Evolutionary conservation across 2,888 invertebrate species (phyloP).

Genomic region (Pycnomerus fuliginosus): DNA sequence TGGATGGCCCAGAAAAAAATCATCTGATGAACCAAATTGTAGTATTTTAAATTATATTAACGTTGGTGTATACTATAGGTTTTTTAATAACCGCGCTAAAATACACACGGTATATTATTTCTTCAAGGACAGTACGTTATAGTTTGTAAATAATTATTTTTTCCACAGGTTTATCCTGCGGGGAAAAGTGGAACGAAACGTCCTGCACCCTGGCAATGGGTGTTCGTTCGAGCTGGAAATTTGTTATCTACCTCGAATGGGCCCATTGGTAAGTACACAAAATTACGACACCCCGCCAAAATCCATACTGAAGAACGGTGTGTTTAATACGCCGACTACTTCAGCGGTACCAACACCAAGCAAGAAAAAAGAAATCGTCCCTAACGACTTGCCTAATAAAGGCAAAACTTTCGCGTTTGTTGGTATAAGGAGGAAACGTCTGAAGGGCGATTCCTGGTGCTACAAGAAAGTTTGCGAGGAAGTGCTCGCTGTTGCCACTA

Average conservation of each 20-base stretch:
- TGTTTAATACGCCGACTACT: slow-evolving; percentile 11
- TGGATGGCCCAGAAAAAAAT: no score
- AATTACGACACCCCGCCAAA: slow-evolving; percentile 37
- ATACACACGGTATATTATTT: no score
- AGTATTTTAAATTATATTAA: no score
- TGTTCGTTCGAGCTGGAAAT: slow-evolving; percentile 74
- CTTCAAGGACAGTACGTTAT: no score
- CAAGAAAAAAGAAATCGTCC: slow-evolving; percentile 5
- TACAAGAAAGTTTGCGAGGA: slow-evolving; percentile 79
- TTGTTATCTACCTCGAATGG: slow-evolving; percentile 55
- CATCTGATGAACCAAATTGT: no score
- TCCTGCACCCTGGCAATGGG: slow-evolving; percentile 39
- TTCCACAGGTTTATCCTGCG: slow-evolving; percentile 63
- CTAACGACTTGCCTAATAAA: slow-evolving; percentile 1
- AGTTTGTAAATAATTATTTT: no score
- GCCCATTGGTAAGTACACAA: slow-evolving; percentile 10
- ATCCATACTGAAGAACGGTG: slow-evolving; percentile 37
- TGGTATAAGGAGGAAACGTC: slow-evolving; percentile 70
- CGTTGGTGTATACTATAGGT: no score
- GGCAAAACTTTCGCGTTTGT: slow-evolving; percentile 46
- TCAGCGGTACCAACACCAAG: slow-evolving; percentile 1
- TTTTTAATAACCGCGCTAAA: no score
- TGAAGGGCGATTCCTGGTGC: slow-evolving; percentile 77
- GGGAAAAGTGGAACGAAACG: slow-evolving; percentile 60
- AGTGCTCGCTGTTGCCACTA: slow-evolving; percentile 59